Evolutionary conservation across 2,888 invertebrate species (phyloP).

Genomic region (Latheticus oryzae): DNA sequence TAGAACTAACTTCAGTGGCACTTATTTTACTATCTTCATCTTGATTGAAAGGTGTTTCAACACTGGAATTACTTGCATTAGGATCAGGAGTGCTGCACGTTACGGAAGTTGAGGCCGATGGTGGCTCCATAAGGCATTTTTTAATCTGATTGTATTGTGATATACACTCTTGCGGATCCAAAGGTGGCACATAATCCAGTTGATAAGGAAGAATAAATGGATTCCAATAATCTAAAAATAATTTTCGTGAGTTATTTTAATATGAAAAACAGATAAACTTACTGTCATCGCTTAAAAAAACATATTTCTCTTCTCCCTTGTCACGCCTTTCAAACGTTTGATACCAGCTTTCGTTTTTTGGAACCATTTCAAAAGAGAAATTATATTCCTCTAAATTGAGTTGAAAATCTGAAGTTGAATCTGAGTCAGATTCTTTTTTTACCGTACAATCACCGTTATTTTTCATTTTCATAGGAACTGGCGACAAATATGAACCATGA

Average conservation of each 20-base stretch:
- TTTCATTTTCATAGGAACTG: constrained; percentile 52
- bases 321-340: constrained; percentile 83
- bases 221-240: constrained; percentile 67
- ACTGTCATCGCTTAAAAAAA: constrained; percentile 69
- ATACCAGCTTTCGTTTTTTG: constrained; percentile 82
- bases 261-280: too few relatives aligned
- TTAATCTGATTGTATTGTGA: constrained; percentile 64
- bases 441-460: constrained; percentile 55
- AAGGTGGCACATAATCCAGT: constrained; percentile 73
- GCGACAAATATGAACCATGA: constrained; percentile 62
- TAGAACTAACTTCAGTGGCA: constrained; percentile 44
- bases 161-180: constrained; percentile 70
- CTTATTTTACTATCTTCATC: constrained; percentile 60
- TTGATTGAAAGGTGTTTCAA: constrained; percentile 46
- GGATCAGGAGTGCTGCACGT: constrained; percentile 55
- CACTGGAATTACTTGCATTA: constrained; percentile 45
- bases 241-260: not conserved
- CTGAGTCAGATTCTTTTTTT: constrained; percentile 48
- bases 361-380: constrained; percentile 82
- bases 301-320: constrained; percentile 74
- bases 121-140: constrained; percentile 61
- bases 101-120: constrained; percentile 57
- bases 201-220: constrained; percentile 82
- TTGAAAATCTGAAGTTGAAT: constrained; percentile 42
- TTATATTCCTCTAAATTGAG: constrained; percentile 72